Percentiles rank a stretch among this genome's conserved stretches.
phyloP scores from a whole-genome alignment of 2,888 invertebrate genomes.

The Gymnoscelis rufifasciata region DNA sequence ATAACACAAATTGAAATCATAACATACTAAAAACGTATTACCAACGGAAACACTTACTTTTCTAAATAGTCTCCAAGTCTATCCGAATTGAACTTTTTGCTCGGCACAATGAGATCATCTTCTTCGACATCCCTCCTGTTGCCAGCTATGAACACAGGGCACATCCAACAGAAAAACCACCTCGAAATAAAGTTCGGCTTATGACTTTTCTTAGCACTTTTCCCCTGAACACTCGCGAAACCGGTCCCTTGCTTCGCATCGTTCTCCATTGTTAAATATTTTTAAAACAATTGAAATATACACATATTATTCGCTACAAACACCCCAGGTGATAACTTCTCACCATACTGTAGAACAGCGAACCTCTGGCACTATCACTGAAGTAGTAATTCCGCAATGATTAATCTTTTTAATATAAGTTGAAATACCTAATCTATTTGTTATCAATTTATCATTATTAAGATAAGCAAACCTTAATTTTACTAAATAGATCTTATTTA shows the following conservation, averaged over 20 bases:
- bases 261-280: slow-evolving; percentile 30
- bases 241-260: slow-evolving; percentile 24
- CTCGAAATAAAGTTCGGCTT: slow-evolving; percentile 61
- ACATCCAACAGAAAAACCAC: slow-evolving; percentile 70
- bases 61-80: slow-evolving; percentile 80
- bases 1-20: no score
- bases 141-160: slow-evolving; percentile 74
- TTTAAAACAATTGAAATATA: background rate
- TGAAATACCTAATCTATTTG: slow-evolving; percentile 1
- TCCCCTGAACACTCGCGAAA: slow-evolving; percentile 20
- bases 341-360: background rate
- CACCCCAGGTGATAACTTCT: background rate
- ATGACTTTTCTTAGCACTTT: slow-evolving; percentile 31
- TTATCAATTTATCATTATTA: slow-evolving; percentile 21
- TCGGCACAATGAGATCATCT: slow-evolving; percentile 81
- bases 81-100: slow-evolving; percentile 80
- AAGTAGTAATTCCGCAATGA: slow-evolving; percentile 18
- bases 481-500: background rate
- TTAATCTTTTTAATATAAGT: slow-evolving; percentile 17
- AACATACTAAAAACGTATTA: background rate
- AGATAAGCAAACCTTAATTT: slow-evolving; percentile 8
- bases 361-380: slow-evolving; percentile 10
- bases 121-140: slow-evolving; percentile 80
- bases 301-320: no score
- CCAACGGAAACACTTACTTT: slow-evolving; percentile 49